These are phyloP conservation scores for Nansenia antarctica DNA, from an alignment of 2,113 vertebrate genomes.

Conservation along the genomic window DNA sequence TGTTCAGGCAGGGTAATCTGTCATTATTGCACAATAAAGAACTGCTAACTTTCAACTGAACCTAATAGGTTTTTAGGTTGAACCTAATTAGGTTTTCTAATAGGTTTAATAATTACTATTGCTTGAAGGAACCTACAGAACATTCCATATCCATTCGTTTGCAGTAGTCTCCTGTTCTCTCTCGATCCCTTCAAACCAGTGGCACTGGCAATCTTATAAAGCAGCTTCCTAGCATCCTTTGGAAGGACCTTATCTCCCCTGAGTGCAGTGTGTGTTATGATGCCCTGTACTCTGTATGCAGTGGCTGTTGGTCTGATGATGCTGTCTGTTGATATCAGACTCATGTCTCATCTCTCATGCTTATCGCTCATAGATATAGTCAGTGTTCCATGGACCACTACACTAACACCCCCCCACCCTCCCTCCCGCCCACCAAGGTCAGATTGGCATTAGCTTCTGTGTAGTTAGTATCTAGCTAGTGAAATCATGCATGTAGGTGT, in stretches of 20 bases:
- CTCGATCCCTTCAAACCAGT: no score
- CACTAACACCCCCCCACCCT: no score
- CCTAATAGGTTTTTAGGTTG: no score
- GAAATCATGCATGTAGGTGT: conserved; percentile 5
- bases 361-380: background rate
- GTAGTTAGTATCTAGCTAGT: conserved; percentile 36
- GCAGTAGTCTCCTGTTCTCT: no score
- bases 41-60: conserved; percentile 19
- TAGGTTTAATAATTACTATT: background rate
- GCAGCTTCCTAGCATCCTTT: background rate
- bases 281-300: background rate
- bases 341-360: background rate
- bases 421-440: background rate
- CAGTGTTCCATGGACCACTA: background rate
- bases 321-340: background rate
- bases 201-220: background rate
- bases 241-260: no score
- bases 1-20: conserved; percentile 34
- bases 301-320: no score
- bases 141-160: no score
- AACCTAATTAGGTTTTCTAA: no score
- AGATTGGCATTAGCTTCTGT: background rate
- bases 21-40: conserved; percentile 51
- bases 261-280: no score
- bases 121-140: no score